Conservation (phyloP, 2,113 vertebrate species). For the Stomatorhinus ivindoensis region DNA sequence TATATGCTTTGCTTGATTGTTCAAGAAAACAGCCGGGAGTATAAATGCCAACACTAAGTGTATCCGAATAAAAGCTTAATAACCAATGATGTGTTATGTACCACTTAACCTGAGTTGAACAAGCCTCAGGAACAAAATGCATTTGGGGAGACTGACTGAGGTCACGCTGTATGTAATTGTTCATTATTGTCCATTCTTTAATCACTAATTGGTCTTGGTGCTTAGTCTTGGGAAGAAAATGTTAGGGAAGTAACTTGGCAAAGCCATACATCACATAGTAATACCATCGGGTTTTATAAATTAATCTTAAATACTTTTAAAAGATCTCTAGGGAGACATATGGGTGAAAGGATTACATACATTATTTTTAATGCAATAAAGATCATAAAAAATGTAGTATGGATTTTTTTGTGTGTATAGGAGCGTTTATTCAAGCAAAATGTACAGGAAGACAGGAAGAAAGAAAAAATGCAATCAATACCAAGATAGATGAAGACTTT, state of each 20-base stretch:
- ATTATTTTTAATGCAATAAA: background rate
- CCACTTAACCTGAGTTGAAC: background rate
- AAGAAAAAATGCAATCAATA: background rate
- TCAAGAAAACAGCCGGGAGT: background rate
- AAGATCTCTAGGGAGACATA: background rate
- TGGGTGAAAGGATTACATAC: background rate
- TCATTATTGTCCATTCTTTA: background rate
- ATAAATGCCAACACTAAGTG: background rate
- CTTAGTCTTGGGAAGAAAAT: background rate
- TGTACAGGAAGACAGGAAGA: background rate
- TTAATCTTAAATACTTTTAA: conserved; percentile 1
- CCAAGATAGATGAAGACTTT: background rate
- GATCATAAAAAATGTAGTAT: background rate
- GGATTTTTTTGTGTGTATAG: background rate
- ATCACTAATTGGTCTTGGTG: background rate
- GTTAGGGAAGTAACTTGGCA: background rate
- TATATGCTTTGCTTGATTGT: background rate
- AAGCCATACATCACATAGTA: background rate
- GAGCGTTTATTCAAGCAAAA: background rate
- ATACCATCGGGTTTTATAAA: background rate
- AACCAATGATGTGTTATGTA: background rate
- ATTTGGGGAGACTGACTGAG: background rate
- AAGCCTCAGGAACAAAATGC: background rate
- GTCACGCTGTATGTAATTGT: background rate
- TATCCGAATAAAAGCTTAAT: background rate